Evolutionary conservation across 1,140 invertebrate species (phyloP).

Genomic region (Euura lappo): DNA sequence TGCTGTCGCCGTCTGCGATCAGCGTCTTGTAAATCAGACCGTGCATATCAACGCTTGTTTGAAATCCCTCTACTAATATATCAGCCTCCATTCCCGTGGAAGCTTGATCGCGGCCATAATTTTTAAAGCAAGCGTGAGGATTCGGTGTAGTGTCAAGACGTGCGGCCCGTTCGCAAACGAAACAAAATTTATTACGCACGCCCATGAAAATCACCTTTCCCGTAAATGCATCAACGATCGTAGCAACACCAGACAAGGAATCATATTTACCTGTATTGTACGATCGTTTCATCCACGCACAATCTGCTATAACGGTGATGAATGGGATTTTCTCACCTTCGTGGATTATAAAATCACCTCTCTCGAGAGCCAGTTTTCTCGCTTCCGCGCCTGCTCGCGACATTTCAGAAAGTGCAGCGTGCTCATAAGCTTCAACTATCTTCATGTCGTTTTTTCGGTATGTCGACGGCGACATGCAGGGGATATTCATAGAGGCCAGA

Average conservation of each 20-base stretch:
- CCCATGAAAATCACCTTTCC: constrained; percentile 44
- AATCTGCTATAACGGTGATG: constrained; percentile 44
- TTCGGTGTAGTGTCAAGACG: constrained; percentile 19
- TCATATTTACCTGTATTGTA: constrained; percentile 36
- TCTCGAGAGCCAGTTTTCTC: constrained; percentile 23
- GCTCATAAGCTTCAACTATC: constrained; percentile 23
- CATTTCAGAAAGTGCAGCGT: constrained; percentile 37
- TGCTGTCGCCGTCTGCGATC: constrained; percentile 48
- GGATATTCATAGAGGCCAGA: constrained; percentile 36
- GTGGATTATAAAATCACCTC: constrained; percentile 27
- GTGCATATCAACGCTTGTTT: constrained; percentile 35
- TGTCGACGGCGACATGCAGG: constrained; percentile 33
- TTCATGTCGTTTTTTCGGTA: constrained; percentile 28
- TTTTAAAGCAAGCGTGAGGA: constrained; percentile 40
- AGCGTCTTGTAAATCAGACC: constrained; percentile 39
- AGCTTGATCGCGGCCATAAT: constrained; percentile 32
- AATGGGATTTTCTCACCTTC: constrained; percentile 16
- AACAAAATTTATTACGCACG: constrained; percentile 44
- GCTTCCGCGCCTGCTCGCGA: constrained; percentile 30
- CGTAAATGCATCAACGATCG: constrained; percentile 42
- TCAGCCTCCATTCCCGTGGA: constrained; percentile 53
- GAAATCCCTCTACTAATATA: constrained; percentile 50
- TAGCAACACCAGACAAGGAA: constrained; percentile 35
- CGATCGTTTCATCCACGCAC: constrained; percentile 38
- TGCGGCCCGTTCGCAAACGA: constrained; percentile 35